Conservation (phyloP, 2,797 vertebrate species). For the Phoeniculus purpureus region DNA sequence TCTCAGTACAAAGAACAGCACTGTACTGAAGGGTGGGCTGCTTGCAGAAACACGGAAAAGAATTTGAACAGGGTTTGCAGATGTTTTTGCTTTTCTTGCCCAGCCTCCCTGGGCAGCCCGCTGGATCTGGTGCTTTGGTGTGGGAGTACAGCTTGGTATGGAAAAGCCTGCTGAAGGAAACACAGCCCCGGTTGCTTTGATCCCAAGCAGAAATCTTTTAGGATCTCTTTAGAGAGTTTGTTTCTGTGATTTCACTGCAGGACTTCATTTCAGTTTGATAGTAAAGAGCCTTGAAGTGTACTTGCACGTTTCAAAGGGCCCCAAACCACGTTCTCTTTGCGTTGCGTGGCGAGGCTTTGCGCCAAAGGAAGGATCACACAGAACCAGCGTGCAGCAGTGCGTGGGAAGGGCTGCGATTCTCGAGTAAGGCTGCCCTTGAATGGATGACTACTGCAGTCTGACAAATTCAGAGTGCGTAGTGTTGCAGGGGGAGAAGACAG, state of each 20-base stretch:
- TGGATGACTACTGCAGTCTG: neutral
- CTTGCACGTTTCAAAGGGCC: neutral
- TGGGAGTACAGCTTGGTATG: neutral
- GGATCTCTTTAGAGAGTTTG: neutral
- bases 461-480: neutral
- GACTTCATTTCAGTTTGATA: neutral
- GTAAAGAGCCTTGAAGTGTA: neutral
- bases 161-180: neutral
- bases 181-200: neutral
- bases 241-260: neutral
- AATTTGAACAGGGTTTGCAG: neutral
- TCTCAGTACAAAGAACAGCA: neutral
- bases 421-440: neutral
- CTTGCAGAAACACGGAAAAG: neutral
- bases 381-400: neutral
- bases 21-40: neutral
- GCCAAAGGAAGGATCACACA: neutral
- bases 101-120: too few species aligned
- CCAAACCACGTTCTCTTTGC: neutral
- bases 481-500: neutral
- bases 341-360: neutral
- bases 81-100: neutral
- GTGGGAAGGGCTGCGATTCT: neutral
- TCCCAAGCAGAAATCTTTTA: neutral
- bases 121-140: neutral